Conservation (phyloP, 2,113 vertebrate genomes). For the Meriones unguiculatus region DNA sequence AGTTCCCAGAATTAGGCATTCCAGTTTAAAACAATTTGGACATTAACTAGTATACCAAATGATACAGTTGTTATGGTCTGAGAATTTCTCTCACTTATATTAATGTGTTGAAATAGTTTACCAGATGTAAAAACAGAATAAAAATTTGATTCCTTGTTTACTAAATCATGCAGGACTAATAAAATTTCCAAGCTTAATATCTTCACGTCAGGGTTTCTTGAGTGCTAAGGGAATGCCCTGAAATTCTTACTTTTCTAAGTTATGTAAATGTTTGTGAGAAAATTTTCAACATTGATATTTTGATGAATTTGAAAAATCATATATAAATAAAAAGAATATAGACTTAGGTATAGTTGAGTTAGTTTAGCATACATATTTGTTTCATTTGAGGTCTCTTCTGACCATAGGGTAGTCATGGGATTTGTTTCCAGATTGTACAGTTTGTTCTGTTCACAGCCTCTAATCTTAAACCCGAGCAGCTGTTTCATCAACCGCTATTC, state of each 20-base stretch:
- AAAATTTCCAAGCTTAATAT: neutral
- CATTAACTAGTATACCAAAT: neutral
- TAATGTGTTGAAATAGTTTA: neutral
- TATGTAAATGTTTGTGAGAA: neutral
- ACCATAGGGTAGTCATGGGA: neutral
- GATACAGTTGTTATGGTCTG: neutral
- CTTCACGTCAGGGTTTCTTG: neutral
- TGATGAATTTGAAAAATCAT: neutral
- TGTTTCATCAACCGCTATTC: slow-evolving; percentile 17
- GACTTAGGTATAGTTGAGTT: neutral
- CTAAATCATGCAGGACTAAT: neutral
- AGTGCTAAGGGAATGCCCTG: neutral
- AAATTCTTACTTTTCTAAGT: neutral
- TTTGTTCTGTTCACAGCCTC: slow-evolving; percentile 9
- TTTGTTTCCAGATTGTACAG: slow-evolving; percentile 40
- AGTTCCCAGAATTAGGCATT: neutral
- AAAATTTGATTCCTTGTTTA: neutral
- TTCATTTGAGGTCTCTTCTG: neutral
- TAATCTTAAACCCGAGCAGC: neutral
- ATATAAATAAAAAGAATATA: neutral
- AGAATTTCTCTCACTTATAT: neutral
- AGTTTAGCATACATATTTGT: neutral
- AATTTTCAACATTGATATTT: neutral
- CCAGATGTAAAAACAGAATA: neutral
- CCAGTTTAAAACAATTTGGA: neutral